Evolutionary conservation across 2,888 invertebrate genomes (phyloP), one percentile per base, ranked within the genome.

Genomic region (Drosophila affinis): DNA sequence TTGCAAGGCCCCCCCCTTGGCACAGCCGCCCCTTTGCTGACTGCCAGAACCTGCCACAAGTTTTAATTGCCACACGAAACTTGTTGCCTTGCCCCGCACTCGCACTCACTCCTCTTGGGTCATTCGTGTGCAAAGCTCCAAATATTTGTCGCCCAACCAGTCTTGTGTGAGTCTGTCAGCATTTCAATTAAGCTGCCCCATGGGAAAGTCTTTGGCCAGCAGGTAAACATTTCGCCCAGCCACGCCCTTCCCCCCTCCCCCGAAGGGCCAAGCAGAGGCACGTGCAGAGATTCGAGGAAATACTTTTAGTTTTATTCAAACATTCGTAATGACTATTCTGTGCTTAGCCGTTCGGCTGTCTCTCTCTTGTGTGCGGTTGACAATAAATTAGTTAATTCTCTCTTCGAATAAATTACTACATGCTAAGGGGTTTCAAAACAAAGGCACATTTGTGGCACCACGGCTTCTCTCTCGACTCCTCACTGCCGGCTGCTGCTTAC

Each of bases 331-430:
- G 81, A 82, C 84, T 79, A 75, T 77, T 54, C 21, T 70, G 56
- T 70, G 56, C 12, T 52, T 70, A 32, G 64, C 46, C 46, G 49
- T 61, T 48, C 72, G 61, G 49, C 49, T 17, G 62, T 71, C 60
- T 57, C 32, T 29, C 21, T 3, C 0, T 0, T 21, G 21, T 68
- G 65, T 54, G n/a, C n/a, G 71, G 55, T 55, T 24, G 24, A 51
- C 61, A 70, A 71, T 76, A 74, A 76, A 74, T 77, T 73, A 74
- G 63, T 55, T 70, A 74, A 77, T 69, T 72, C 79, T 24, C 75
- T 75, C 74, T 69, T 79, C 75, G 63, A 91, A 90, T 90, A 90
- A 90, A 89, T 91, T 90, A 90, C 80, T 90, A 87, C 56, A 59
- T 75, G 74, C 90, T 90, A 90, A 65, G n/a, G 61, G 64, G 49